These are phyloP conservation scores for Halichoeres trimaculatus DNA, from an alignment of 2,113 vertebrate species.

Conservation along the genomic window DNA sequence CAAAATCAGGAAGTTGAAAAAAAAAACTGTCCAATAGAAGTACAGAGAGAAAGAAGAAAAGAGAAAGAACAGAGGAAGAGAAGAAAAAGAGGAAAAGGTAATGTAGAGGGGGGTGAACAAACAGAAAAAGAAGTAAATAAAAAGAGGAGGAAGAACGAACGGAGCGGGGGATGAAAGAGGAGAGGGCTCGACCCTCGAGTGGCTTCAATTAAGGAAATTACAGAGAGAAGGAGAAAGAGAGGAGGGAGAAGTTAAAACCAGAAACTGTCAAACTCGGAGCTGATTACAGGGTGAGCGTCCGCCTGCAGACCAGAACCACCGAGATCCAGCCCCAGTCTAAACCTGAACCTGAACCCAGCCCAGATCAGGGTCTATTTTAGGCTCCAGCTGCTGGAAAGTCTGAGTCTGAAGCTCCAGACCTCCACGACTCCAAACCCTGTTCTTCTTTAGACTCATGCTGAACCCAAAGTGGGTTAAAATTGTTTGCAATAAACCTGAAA, in stretches of 20 bases:
- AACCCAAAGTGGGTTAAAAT: too few relatives aligned
- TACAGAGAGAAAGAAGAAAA: background rate
- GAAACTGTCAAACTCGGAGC: constrained; percentile 22
- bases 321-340: constrained; percentile 51
- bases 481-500: too few relatives aligned
- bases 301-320: constrained; percentile 1
- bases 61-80: background rate
- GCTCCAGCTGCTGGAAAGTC: constrained; percentile 45
- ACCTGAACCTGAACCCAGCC: constrained; percentile 52
- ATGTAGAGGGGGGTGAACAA: too few relatives aligned
- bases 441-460: background rate
- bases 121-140: background rate
- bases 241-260: constrained; percentile 15
- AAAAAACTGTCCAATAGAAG: background rate
- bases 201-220: constrained; percentile 75
- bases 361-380: constrained; percentile 45
- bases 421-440: too few relatives aligned
- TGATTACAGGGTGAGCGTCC: constrained; percentile 65
- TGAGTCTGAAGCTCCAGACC: constrained; percentile 26
- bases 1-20: too few relatives aligned
- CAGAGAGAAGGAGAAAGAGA: constrained; percentile 38
- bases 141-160: background rate
- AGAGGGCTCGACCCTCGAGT: constrained; percentile 60
- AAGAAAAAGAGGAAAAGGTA: background rate
- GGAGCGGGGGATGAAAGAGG: constrained; percentile 14